Conservation (phyloP, 2,113 vertebrate genomes). For the Emydura subglobosa region DNA sequence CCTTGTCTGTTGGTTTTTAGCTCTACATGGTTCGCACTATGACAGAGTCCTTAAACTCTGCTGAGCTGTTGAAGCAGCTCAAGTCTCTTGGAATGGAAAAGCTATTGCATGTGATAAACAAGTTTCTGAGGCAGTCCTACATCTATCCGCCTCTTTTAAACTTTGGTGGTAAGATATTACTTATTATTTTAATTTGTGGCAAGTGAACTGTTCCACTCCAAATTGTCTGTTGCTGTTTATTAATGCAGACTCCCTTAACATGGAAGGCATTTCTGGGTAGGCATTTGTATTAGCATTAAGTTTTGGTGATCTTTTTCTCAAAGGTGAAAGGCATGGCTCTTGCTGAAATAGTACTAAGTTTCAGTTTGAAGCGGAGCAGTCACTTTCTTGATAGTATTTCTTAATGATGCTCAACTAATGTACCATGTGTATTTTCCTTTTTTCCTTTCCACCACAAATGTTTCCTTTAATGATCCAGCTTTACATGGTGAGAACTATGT, state of each 20-base stretch:
- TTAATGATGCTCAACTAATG: conserved; percentile 76
- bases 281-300: conserved; percentile 36
- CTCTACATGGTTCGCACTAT: conserved; percentile 89
- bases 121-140: conserved; percentile 89
- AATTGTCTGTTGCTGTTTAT: conserved; percentile 35
- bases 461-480: conserved; percentile 83
- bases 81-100: conserved; percentile 86
- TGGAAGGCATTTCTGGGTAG: conserved; percentile 5
- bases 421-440: conserved; percentile 79
- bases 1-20: conserved; percentile 85
- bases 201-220: conserved; percentile 60
- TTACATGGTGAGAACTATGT: conserved; percentile 94
- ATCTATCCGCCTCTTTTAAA: conserved; percentile 86
- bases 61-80: conserved; percentile 88
- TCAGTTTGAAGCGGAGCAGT: conserved; percentile 68
- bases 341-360: conserved; percentile 40
- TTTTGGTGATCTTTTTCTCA: conserved; percentile 21
- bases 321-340: conserved; percentile 32
- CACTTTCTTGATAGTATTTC: conserved; percentile 58
- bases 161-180: conserved; percentile 86
- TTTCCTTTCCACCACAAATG: conserved; percentile 65
- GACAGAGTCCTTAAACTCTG: conserved; percentile 87
- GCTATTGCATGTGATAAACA: conserved; percentile 87
- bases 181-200: conserved; percentile 73
- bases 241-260: conserved; percentile 51